These are phyloP conservation scores for Periplaneta americana DNA, from an alignment of 1,140 invertebrate genomes.

Conservation along the genomic window DNA sequence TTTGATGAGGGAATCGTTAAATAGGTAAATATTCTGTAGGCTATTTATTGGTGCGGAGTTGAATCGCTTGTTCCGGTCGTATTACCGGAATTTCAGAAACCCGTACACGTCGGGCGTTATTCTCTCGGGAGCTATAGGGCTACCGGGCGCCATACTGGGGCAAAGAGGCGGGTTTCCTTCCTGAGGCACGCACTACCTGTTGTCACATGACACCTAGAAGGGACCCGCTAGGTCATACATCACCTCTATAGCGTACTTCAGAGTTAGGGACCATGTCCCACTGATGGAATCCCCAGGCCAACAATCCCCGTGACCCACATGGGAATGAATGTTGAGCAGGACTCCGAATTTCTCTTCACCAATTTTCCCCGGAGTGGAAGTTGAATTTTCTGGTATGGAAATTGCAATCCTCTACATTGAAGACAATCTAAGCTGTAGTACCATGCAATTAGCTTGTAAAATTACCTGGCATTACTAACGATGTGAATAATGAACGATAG, in stretches of 20 bases:
- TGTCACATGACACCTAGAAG: not conserved
- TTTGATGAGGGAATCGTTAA: too few species aligned
- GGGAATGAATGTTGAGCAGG: not conserved
- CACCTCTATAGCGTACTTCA: not conserved
- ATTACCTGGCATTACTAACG: too few species aligned
- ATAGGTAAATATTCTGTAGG: too few species aligned
- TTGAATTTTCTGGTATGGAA: not conserved
- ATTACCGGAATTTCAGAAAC: not conserved
- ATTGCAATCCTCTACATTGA: too few species aligned
- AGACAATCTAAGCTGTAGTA: too few species aligned
- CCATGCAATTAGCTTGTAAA: too few species aligned
- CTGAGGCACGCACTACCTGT: not conserved
- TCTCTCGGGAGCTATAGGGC: not conserved
- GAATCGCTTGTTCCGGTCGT: too few species aligned
- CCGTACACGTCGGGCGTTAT: not conserved
- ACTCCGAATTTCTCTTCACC: not conserved
- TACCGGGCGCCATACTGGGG: not conserved
- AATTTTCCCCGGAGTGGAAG: not conserved
- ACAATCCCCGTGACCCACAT: not conserved
- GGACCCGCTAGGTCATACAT: too few species aligned
- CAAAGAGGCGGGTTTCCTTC: too few species aligned
- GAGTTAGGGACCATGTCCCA: not conserved
- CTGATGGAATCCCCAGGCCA: not conserved
- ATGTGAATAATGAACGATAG: too few species aligned
- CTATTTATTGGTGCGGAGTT: too few species aligned